Evolutionary conservation across 2,888 invertebrate species (phyloP).

Genomic region (Pseudanteris insignis): DNA sequence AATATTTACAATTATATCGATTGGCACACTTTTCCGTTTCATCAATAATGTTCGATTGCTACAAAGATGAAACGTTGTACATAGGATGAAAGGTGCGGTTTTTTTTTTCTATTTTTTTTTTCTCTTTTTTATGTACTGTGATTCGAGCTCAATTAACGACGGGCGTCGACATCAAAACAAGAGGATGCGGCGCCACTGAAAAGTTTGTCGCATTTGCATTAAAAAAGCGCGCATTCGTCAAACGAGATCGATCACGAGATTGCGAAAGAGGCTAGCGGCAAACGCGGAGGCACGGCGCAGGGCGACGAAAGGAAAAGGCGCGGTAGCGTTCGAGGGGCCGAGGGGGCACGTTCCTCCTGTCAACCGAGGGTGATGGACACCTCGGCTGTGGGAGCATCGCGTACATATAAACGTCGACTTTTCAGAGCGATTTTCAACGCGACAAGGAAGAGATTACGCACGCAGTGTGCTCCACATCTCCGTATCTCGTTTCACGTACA

Average conservation of each 20-base stretch:
- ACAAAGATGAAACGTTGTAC: no score
- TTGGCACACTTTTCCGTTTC: no score
- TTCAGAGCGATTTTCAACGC: conserved; percentile 40
- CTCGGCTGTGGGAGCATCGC: conserved; percentile 63
- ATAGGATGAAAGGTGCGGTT: no score
- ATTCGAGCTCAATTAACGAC: no score
- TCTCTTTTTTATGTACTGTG: no score
- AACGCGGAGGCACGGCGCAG: conserved; percentile 42
- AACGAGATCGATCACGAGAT: conserved; percentile 44
- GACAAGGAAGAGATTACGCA: conserved; percentile 44
- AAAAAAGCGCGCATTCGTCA: conserved; percentile 39
- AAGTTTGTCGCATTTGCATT: conserved; percentile 30
- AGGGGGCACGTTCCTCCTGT: conserved; percentile 62
- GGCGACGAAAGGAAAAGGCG: conserved; percentile 33
- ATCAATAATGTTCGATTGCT: no score
- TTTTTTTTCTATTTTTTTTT: no score
- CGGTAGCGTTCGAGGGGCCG: conserved; percentile 39
- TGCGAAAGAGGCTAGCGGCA: conserved; percentile 46
- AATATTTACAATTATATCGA: no score
- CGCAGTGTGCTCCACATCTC: conserved; percentile 26
- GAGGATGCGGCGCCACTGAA: no score
- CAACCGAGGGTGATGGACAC: conserved; percentile 65
- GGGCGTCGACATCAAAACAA: conserved; percentile 10
- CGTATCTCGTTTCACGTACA: conserved; percentile 27
- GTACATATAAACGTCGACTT: conserved; percentile 43